These are phyloP conservation scores for Teleogryllus oceanicus DNA, from an alignment of 2,888 invertebrate species.

Conservation along the genomic window DNA sequence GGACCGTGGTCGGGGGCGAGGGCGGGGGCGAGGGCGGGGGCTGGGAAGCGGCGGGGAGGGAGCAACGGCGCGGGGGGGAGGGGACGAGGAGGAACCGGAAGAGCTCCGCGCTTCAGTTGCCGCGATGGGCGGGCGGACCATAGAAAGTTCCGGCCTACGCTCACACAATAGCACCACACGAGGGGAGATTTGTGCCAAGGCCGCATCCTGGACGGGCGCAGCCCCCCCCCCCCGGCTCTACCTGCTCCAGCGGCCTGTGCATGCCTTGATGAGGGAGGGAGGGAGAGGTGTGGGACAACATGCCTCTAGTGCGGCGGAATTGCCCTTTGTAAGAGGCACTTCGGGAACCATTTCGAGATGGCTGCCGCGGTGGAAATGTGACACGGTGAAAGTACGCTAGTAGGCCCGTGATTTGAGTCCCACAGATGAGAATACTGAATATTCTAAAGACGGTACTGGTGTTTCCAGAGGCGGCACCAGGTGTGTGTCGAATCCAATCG, in stretches of 20 bases:
- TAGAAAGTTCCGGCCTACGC: slow-evolving; percentile 6
- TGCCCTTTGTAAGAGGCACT: no score
- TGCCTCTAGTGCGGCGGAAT: not conserved
- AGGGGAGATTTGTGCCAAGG: slow-evolving; percentile 9
- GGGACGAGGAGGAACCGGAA: not conserved
- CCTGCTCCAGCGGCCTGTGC: not conserved
- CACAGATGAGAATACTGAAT: no score
- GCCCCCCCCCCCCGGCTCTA: not conserved
- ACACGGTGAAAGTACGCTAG: no score
- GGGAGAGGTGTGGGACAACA: not conserved
- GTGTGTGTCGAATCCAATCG: no score
- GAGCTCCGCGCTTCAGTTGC: not conserved
- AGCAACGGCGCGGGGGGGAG: not conserved
- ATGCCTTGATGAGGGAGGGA: no score
- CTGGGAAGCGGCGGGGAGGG: not conserved
- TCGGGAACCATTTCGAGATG: no score
- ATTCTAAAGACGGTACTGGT: no score
- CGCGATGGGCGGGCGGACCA: not conserved
- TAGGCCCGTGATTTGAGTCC: no score
- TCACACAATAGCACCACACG: not conserved
- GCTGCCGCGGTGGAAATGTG: no score
- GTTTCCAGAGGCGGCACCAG: no score
- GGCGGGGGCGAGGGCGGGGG: not conserved
- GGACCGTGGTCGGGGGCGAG: not conserved
- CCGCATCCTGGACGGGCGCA: not conserved